Conservation (phyloP, 2,113 vertebrate genomes). For the Coptodon bakossiorum region DNA sequence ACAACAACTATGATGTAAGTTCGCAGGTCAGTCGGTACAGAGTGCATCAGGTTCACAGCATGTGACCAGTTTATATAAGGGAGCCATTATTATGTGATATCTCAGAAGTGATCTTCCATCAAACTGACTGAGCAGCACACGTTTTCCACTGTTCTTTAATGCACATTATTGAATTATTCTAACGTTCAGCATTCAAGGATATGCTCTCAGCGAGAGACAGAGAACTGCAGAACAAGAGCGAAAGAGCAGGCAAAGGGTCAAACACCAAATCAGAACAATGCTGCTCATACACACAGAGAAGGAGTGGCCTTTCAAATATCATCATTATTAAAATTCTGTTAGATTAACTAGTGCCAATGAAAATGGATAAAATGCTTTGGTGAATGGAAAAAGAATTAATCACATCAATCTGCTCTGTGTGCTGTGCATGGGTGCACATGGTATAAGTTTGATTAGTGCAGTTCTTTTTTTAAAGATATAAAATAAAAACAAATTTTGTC, state of each 20-base stretch:
- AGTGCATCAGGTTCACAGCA: background rate
- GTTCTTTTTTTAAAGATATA: background rate
- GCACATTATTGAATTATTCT: background rate
- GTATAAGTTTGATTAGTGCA: background rate
- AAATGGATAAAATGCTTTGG: background rate
- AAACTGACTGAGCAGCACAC: background rate
- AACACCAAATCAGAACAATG: background rate
- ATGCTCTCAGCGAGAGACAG: background rate
- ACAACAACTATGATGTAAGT: constrained; percentile 13
- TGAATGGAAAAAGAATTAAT: background rate
- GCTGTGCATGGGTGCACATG: background rate
- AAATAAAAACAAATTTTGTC: background rate
- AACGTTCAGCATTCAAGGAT: background rate
- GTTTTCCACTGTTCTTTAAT: background rate
- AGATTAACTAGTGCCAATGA: background rate
- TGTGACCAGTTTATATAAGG: background rate
- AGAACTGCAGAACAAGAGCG: background rate
- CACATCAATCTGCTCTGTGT: background rate
- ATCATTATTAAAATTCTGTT: background rate
- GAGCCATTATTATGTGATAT: background rate
- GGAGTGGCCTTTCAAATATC: background rate
- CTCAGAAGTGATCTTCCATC: background rate
- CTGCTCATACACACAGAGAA: background rate
- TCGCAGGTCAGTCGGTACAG: background rate
- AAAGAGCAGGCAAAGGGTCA: background rate